Evolutionary conservation across 92 coral and sea anemone genomes (phyloP), one percentile per base, ranked within the genome.

Genomic region (Epizoanthus rinbou): DNA sequence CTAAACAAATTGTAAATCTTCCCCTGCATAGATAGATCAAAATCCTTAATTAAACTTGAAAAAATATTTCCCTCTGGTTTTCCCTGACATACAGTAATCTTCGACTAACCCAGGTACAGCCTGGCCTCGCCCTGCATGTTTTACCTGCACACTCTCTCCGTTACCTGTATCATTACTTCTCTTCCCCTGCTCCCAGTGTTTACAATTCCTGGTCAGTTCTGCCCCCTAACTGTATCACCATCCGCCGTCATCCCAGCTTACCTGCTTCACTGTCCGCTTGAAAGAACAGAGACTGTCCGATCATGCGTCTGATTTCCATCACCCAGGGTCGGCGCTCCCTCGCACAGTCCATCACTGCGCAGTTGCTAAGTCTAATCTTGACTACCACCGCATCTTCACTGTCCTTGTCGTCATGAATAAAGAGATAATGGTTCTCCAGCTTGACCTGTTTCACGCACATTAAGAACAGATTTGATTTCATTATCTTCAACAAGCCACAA

Each of bases 191-290:
- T 37, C 43, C 43, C 43, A 37, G 43, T 37, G 6, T 37, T 4
- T 37, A 37, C 43, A 37, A 37, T 37, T 37, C 43, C 43, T 37
- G 43, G 43, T n/a, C n/a, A n/a, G n/a, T 37, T 37, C 3, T 37
- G 43, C 43, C 6, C 43, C 43, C 2, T 37, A 3, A 37, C 43
- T 47, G 54, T 47, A 47, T 47, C 54, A 47, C 54, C 50, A 43
- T 43, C 7, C 8, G 1, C 50, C 8, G 8, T 43, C 7, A 43
- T 4, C 54, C 54, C 54, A 64, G 56, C 91, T 71, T 15, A 95
- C 99, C 99, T 54, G 85, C 72, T 62, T 91, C 93, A 57, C 64
- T 82, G 25, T 93, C 91, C 18, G 97, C 99, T n/a, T 89, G 93
- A 39, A 96, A 88, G 74, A 88, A 96, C 65, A 94, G 83, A 3